Evolutionary conservation across 2,888 invertebrate genomes (phyloP), one percentile per base, ranked within the genome.

Genomic region (Abscondita cerata): DNA sequence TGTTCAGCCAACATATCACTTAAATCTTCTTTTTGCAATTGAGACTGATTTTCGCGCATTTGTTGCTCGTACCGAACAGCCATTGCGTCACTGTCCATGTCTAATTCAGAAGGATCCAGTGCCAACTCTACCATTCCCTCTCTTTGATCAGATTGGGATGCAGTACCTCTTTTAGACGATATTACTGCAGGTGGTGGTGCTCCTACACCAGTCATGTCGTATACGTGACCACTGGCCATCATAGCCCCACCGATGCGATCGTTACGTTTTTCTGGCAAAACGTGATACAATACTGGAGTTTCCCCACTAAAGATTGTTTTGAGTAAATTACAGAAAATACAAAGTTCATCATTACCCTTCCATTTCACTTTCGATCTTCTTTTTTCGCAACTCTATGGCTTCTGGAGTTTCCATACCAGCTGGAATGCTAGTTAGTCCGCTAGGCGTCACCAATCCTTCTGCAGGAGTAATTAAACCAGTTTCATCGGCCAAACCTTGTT

Each of bases 1-100:
- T 99, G 98, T 80, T 98, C 98, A 2, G 97, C 98, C 75, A 98
- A 87, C 97, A 99, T 98, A 79, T 99, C 98, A 18, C 96, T 96
- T 41, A 98, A 86, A 84, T 99, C 98, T 82, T 98, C 98, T 69
- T 93, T 91, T 74, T 92, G 90, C 55, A 93, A 83, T 75, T 92
- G 90, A 52, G 92, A 93, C 74, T 96, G 92, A 75, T 95, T 92
- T 78, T 98, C 97, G 11, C 96, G 85, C 84, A 98, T 88, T 68
- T 97, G 96, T 72, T 98, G 94, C 78, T 99, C 98, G 80, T 98
- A 98, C 55, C 97, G 85, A 58, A 91, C 93, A 38, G 95, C 95
- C 91, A 99, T 96, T 3, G 96, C 96, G 72, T 96, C 96, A 57
- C 95, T 93, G 79, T 97, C 97, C 81, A 97, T 84, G 81, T 98